Evolutionary conservation across 2,113 vertebrate genomes (phyloP), one percentile per base, ranked within the genome.

Genomic region (Fulica atra): DNA sequence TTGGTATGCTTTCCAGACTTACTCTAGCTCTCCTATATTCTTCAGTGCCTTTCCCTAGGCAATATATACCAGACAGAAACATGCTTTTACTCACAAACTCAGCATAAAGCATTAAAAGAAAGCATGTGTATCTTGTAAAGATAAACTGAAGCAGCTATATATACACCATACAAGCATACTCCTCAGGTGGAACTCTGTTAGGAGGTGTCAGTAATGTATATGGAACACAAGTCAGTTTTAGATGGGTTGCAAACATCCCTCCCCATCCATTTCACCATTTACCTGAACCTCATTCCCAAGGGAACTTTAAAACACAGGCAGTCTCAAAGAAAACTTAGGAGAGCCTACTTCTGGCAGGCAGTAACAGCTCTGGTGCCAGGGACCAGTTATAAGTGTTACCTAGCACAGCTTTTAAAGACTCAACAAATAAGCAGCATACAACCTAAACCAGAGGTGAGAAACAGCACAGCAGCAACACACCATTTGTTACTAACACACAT

Each of bases 141-240:
- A 44, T 28, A 29, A 2, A 21, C 35, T 35, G 51, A 46, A 78
- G 59, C 51, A 23, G 38, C 50, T 50, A 25, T 23, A 25, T 23
- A 54, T 59, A 40, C 11, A 8, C 26, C 65, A 29, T 50, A 42
- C 35, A 65, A 61, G 40, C 40, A 13, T 16, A 78, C 26, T 53
- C 31, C 63, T 76, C 1, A 1, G 6, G 29, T 18, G 3, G 31
- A 70, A 72, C 46, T 35, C 6, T 0, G 11, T 40, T 29, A 53
- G 35, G 16, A 84, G 11, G 18, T 13, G 38, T 50, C 35, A 35
- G 14, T 33, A 15, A 33, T 9, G 11, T 33, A 48, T 14, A 8
- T 48, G 46, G 8, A 59, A 64, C 24, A n/a, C 24, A 26, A 82
- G 38, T 42, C 40, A 46, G 42, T 13, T 51, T 20, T 40, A 40